A percentile compares a stretch with the other conserved stretches of the same genome.
phyloP scores from a whole-genome alignment of 2,113 vertebrate species.

The Phyllostomus discolor region DNA sequence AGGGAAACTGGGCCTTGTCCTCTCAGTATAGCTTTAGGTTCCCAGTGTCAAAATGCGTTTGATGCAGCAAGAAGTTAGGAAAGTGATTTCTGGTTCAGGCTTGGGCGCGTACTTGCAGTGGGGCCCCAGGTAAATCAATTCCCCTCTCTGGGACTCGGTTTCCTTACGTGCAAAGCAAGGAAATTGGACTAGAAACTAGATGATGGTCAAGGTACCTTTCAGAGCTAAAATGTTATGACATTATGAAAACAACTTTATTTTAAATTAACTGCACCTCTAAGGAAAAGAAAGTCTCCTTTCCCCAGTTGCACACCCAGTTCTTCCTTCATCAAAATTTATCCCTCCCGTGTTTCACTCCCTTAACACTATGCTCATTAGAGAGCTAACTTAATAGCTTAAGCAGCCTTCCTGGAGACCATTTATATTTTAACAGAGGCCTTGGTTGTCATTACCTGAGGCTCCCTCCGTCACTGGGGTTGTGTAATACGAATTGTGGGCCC shows the following conservation, averaged over 20 bases:
- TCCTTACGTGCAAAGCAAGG: neutral
- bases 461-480: neutral
- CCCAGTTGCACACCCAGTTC: neutral
- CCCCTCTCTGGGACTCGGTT: neutral
- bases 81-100: neutral
- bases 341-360: accelerated
- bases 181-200: neutral
- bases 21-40: neutral
- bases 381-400: neutral
- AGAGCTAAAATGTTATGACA: neutral
- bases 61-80: neutral
- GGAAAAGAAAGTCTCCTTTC: neutral
- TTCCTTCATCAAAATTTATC: neutral
- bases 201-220: neutral
- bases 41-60: neutral
- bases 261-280: neutral
- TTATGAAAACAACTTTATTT: conserved; percentile 10
- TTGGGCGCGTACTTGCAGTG: neutral
- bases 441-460: neutral
- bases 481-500: neutral
- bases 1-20: neutral
- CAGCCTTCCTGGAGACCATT: neutral
- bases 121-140: neutral
- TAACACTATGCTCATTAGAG: neutral
- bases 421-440: neutral